Evolutionary conservation across 2,797 vertebrate genomes (phyloP).

Genomic region (Pseudomugil tenellus): DNA sequence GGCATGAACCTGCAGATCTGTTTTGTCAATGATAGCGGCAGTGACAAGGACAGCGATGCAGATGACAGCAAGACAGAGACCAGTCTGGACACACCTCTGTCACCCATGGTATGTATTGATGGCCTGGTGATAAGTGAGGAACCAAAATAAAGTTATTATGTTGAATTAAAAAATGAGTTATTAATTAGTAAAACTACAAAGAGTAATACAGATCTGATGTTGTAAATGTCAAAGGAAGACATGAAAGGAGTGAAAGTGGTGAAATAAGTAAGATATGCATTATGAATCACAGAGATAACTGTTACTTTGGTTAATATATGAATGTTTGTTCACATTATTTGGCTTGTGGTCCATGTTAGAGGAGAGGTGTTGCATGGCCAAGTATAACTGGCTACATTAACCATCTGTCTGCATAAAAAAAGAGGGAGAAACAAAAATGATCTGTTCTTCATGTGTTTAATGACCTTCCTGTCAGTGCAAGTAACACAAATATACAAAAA

Average conservation of each 20-base stretch:
- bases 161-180: slow-evolving; percentile 20
- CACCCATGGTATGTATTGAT: slow-evolving; percentile 78
- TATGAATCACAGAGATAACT: slow-evolving; percentile 23
- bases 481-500: neutral
- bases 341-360: slow-evolving; percentile 54
- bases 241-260: slow-evolving; percentile 24
- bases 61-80: slow-evolving; percentile 99
- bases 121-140: neutral
- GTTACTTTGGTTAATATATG: slow-evolving; percentile 10
- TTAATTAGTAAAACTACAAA: slow-evolving; percentile 10
- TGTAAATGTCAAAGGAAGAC: slow-evolving; percentile 12
- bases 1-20: slow-evolving; percentile 99
- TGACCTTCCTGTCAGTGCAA: neutral
- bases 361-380: slow-evolving; percentile 59
- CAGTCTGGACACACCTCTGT: slow-evolving; percentile 95
- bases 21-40: slow-evolving; percentile 97
- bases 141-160: neutral
- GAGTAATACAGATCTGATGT: slow-evolving; percentile 11
- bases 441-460: slow-evolving; percentile 15
- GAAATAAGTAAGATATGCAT: slow-evolving; percentile 1
- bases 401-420: slow-evolving; percentile 40
- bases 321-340: slow-evolving; percentile 48
- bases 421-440: slow-evolving; percentile 30
- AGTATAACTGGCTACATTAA: slow-evolving; percentile 47
- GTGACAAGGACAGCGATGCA: slow-evolving; percentile 97